Percentiles rank a stretch among this genome's conserved stretches.
Evolutionary conservation across 2,113 vertebrate genomes (phyloP).

Genomic region (Neolamprologus sp.): DNA sequence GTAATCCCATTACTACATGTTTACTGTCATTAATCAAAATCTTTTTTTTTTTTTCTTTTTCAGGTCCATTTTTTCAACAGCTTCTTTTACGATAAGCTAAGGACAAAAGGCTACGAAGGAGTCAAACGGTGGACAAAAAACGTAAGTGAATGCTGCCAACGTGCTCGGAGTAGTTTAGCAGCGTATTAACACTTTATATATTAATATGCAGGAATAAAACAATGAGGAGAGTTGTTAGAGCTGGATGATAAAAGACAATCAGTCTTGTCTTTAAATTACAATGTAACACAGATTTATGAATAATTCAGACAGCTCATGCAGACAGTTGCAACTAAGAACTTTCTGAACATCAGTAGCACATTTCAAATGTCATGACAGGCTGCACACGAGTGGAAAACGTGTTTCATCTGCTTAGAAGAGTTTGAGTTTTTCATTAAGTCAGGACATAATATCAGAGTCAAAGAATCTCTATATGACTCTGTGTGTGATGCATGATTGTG

Average conservation of each 20-base stretch:
- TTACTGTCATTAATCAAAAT: not conserved
- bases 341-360: not conserved
- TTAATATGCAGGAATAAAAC: not conserved
- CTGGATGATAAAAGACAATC: not conserved
- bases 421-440: not conserved
- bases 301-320: not conserved
- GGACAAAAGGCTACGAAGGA: slow-evolving; percentile 90
- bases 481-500: not conserved
- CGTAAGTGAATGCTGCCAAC: slow-evolving; percentile 58
- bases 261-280: not conserved
- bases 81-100: slow-evolving; percentile 91
- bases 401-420: not conserved
- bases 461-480: not conserved
- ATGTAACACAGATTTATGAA: not conserved
- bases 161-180: not conserved
- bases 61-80: slow-evolving; percentile 95
- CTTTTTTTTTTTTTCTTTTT: not conserved
- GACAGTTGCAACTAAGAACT: not conserved
- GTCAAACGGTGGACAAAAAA: slow-evolving; percentile 95
- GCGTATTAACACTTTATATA: not conserved
- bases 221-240: not conserved
- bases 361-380: not conserved
- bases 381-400: rapidly evolving
- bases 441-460: not conserved
- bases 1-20: rapidly evolving